Conservation (phyloP, 2,888 invertebrate species). For the Opisthograptis luteolata region DNA sequence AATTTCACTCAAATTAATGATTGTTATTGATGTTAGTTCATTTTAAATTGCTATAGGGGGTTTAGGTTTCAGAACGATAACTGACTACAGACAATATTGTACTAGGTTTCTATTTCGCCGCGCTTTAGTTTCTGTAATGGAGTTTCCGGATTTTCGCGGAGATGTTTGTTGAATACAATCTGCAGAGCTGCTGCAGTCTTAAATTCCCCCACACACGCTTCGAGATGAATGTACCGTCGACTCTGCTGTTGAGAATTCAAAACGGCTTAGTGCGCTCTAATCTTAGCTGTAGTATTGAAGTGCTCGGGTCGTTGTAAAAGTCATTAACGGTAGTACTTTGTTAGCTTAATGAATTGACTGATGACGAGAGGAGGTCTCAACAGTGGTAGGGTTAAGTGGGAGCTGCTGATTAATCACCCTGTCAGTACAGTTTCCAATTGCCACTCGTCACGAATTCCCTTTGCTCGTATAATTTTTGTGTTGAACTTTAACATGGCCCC, state of each 20-base stretch:
- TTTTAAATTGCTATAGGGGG: constrained; percentile 62
- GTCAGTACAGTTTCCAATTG: constrained; percentile 80
- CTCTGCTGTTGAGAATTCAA: constrained; percentile 39
- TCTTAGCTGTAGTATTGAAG: constrained; percentile 62
- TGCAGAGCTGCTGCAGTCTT: constrained; percentile 30
- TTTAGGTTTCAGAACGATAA: constrained; percentile 55
- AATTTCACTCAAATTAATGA: constrained; percentile 81
- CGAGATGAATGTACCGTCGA: constrained; percentile 21
- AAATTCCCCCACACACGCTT: constrained; percentile 11
- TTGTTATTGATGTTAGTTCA: constrained; percentile 78
- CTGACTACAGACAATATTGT: constrained; percentile 56
- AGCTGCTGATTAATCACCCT: constrained; percentile 82
- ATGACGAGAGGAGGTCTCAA: constrained; percentile 78
- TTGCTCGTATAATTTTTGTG: constrained; percentile 61
- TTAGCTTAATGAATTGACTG: constrained; percentile 84
- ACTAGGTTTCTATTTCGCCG: constrained; percentile 46
- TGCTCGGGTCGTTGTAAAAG: constrained; percentile 69
- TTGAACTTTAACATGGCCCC: constrained; percentile 41
- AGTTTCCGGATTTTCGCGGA: constrained; percentile 26
- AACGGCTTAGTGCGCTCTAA: constrained; percentile 49
- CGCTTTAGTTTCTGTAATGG: constrained; percentile 37
- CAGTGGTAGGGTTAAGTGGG: constrained; percentile 81
- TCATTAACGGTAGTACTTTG: constrained; percentile 82
- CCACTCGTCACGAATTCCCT: constrained; percentile 75
- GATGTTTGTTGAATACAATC: constrained; percentile 17